A percentile compares a stretch with the other conserved stretches of the same genome.
Evolutionary conservation across 2,113 vertebrate species (phyloP).

Genomic region (Hassar affinis): DNA sequence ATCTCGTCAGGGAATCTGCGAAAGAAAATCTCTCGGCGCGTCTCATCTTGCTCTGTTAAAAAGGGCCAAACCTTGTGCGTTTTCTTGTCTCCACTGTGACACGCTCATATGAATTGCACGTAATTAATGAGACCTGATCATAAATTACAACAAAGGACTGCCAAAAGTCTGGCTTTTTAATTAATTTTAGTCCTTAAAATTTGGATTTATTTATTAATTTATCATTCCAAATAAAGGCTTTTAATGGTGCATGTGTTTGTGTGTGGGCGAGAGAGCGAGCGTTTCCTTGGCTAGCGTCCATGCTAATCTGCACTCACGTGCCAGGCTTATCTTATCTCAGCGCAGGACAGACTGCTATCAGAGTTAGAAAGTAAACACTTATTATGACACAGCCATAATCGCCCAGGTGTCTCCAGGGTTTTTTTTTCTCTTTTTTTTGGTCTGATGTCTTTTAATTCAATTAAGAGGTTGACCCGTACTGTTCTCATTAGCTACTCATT

Average conservation of each 20-base stretch:
- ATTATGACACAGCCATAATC: conserved; percentile 84
- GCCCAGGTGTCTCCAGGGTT: conserved; percentile 83
- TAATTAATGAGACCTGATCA: conserved; percentile 39
- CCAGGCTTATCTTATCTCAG: conserved; percentile 90
- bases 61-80: background rate
- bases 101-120: conserved; percentile 28
- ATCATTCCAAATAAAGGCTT: conserved; percentile 50
- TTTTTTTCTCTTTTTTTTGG: conserved; percentile 56
- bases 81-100: background rate
- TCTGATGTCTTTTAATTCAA: conserved; percentile 96
- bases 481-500: conserved; percentile 89
- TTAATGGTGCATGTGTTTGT: conserved; percentile 35
- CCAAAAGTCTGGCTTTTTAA: conserved; percentile 40
- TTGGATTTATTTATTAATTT: conserved; percentile 55
- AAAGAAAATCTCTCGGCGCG: background rate
- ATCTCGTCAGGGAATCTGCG: background rate
- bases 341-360: conserved; percentile 85
- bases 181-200: conserved; percentile 54
- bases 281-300: conserved; percentile 80
- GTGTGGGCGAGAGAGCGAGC: conserved; percentile 44
- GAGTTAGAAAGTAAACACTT: conserved; percentile 85
- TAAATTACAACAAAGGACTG: conserved; percentile 48
- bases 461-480: conserved; percentile 87
- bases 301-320: conserved; percentile 84
- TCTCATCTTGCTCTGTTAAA: background rate